A percentile compares a stretch with the other conserved stretches of the same genome.
These are phyloP conservation scores for Nesidiocoris tenuis DNA, from an alignment of 2,888 invertebrate species.

Conservation along the genomic window DNA sequence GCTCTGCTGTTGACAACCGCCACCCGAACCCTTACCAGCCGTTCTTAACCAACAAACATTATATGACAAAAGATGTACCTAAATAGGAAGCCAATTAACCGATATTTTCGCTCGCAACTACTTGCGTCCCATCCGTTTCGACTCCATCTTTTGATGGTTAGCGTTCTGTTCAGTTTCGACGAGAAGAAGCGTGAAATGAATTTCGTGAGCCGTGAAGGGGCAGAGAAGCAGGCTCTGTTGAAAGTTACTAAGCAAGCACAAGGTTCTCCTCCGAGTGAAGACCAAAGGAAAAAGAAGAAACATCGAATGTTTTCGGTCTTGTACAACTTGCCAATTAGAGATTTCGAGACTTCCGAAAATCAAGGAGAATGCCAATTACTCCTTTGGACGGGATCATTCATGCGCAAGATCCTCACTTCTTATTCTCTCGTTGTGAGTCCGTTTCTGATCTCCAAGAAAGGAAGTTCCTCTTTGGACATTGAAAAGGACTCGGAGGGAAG, in stretches of 20 bases:
- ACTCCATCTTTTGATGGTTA: not conserved
- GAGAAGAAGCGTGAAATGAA: slow-evolving; percentile 11
- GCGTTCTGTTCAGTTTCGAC: not conserved
- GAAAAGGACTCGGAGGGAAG: not conserved
- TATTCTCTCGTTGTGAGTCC: not conserved
- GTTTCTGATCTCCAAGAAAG: not conserved
- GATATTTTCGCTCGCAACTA: too few species aligned
- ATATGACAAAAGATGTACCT: too few species aligned
- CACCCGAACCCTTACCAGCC: too few species aligned
- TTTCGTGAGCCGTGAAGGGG: slow-evolving; percentile 13
- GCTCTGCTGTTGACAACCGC: too few species aligned
- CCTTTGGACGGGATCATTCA: slow-evolving; percentile 32
- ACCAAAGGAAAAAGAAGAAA: slow-evolving; percentile 4
- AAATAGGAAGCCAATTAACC: too few species aligned
- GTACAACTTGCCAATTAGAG: slow-evolving; percentile 23
- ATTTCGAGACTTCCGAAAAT: slow-evolving; percentile 26
- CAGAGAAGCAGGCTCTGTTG: not conserved
- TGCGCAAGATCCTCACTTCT: not conserved
- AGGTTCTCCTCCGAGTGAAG: not conserved
- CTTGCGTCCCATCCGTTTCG: too few species aligned
- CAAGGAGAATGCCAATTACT: slow-evolving; percentile 35
- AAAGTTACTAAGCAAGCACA: not conserved
- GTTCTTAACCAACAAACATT: too few species aligned
- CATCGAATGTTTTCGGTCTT: not conserved
- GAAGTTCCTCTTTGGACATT: not conserved